These are phyloP conservation scores for Fopius arisanus DNA, from an alignment of 1,140 invertebrate species.

Conservation along the genomic window DNA sequence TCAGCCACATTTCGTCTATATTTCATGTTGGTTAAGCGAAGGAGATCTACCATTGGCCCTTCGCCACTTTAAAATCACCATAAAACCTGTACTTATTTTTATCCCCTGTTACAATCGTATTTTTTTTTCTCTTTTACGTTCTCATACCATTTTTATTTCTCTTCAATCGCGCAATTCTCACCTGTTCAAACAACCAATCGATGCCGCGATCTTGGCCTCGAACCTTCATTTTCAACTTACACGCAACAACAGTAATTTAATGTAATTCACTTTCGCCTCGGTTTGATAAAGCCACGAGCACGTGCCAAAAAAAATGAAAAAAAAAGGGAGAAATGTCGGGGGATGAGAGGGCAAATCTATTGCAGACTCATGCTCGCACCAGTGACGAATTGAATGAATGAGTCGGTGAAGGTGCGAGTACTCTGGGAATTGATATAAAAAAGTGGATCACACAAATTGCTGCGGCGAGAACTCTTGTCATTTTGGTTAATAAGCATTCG, in stretches of 20 bases:
- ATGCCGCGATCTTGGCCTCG: background rate
- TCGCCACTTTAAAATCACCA: background rate
- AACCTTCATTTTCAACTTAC: background rate
- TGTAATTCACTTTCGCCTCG: conserved; percentile 24
- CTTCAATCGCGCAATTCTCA: background rate
- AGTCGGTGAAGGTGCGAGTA: no score
- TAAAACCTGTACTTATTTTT: background rate
- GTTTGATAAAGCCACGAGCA: background rate
- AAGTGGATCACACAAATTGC: no score
- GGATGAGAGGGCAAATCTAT: no score
- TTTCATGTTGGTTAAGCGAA: background rate
- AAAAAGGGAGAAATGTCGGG: background rate
- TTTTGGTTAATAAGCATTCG: no score
- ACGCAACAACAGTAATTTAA: conserved; percentile 10
- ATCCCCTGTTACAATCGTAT: background rate
- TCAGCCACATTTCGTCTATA: conserved; percentile 1
- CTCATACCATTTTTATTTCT: background rate
- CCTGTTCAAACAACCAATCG: conserved; percentile 16
- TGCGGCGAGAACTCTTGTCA: no score
- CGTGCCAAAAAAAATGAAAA: background rate
- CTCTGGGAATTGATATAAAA: no score
- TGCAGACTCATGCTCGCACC: no score
- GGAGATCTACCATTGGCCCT: background rate
- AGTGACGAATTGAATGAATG: no score
- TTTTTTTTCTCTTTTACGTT: background rate